Evolutionary conservation across 1,140 invertebrate genomes (phyloP).

Genomic region (Philotrypesis tridentata): DNA sequence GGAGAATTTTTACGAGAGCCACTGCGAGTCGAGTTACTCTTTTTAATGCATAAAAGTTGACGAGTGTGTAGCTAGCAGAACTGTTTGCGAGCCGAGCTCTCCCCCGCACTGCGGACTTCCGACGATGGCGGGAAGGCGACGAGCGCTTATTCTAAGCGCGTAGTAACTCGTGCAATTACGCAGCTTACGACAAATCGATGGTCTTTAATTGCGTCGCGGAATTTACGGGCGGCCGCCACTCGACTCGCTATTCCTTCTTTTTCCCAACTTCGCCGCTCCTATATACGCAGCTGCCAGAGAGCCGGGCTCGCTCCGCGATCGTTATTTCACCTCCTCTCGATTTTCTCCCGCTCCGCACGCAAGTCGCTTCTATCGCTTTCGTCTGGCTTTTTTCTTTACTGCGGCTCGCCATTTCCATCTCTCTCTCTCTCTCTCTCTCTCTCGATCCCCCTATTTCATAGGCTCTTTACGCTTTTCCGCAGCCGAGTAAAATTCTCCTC

Average conservation of each 20-base stretch:
- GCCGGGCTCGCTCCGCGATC: slow-evolving; percentile 2
- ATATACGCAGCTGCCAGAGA: background rate
- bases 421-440: background rate
- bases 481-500: too few species aligned
- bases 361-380: background rate
- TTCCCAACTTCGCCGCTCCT: slow-evolving; percentile 19
- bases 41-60: slow-evolving; percentile 45
- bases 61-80: too few species aligned
- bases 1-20: background rate
- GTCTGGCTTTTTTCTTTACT: background rate
- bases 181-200: slow-evolving; percentile 72
- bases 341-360: slow-evolving; percentile 10
- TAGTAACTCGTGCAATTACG: slow-evolving; percentile 73
- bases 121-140: slow-evolving; percentile 49
- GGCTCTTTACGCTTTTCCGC: slow-evolving; percentile 29
- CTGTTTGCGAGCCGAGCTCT: background rate
- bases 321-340: slow-evolving; percentile 48
- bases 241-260: slow-evolving; percentile 41
- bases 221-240: slow-evolving; percentile 60
- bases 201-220: slow-evolving; percentile 69
- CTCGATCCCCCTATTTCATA: slow-evolving; percentile 30
- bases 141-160: slow-evolving; percentile 69
- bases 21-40: slow-evolving; percentile 5
- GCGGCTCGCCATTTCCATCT: slow-evolving; percentile 25
- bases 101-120: slow-evolving; percentile 42